Base-by-base conservation (phyloP, 2,888 invertebrate genomes). In the Acanthosepion esculentum region DNA sequence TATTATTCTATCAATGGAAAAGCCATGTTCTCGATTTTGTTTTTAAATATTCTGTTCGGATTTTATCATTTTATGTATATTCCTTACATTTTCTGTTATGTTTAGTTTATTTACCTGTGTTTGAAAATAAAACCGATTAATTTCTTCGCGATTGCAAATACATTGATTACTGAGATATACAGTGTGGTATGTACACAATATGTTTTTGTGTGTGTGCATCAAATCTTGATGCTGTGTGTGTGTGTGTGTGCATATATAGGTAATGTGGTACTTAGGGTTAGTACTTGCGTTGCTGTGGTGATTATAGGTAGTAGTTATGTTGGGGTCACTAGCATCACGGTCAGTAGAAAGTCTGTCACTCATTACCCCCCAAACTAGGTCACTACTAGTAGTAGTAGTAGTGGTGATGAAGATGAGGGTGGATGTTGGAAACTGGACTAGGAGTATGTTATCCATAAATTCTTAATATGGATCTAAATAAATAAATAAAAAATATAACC, bases 321-420 rank as follows among this genome's bases (percentile, higher is more conserved):
- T 78, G 78, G 78, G 78, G 78, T 78, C 78, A 78, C 78, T 78
- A 78, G 78, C 78, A 78, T 78, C 78, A 78, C 78, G 78, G 78
- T 78, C 78, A 78, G 78, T 78, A 78, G 78, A 78, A 78, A 78
- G 78, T 78, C 78, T 78, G 78, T 78, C 78, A 78, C 78, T 78
- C 78, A 78, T 78, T 78, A 78, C 78, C 78, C 78, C 64, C 78
- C 18, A 78, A 78, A 78, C 78, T 78, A 78, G 78, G 78, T 78
- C 78, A 78, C 20, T 78, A 78, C n/a, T 78, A 78, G 78, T 64
- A 64, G 64, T 78, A 78, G 78, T 78, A 78, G 33, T 78, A n/a
- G 15, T 78, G 4, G 15, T n/a, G 59, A 59, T 23, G 59, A 59
- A 23, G 59, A 59, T 59, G 59, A 59, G 23, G 59, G 59, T 55